Evolutionary conservation across 2,888 invertebrate species (phyloP), one percentile per base, ranked within the genome.

Genomic region (Balanococcus diminutus): DNA sequence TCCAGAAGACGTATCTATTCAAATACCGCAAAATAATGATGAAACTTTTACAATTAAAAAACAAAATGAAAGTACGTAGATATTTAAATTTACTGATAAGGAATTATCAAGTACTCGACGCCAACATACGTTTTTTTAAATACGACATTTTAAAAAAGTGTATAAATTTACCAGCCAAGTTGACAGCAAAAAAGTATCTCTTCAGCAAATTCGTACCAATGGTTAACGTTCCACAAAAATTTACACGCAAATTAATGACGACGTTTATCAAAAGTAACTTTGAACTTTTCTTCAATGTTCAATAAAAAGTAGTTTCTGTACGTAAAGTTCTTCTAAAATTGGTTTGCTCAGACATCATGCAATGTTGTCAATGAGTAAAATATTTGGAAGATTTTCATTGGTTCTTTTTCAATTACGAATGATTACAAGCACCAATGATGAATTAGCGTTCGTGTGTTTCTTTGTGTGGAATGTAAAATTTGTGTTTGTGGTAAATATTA

Each of bases 361-460:
- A 32, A 19, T 25, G 85, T 79, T 85, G 85, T 85, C 85, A 85
- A 79, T 85, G 85, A 85, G 32, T 19, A 32, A 79, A 79, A 79
- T 85, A 85, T 85, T 85, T 85, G 85, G 85, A 75, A 25, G 36
- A 8, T 46, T 67, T 28, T 32, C 14, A 79, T 85, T 85, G 85
- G 85, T 85, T 72, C 16, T 31, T 22, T 75, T 75, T 39, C 22
- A 39, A 25, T 46, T 22, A n/a, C 19, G 28, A 9, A 19, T 75
- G 85, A 82, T 82, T 82, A 82, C 16, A 25, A 56, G 11, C 46
- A 81, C 81, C 81, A 81, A 81, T 81, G 22, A 46, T 9, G 25
- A 46, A 0, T 22, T 39, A 6, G 22, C 81, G n/a, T 14, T 39
- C 32, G 32, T 36, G 32, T 31, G 31, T 51, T 5, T 51, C n/a